phyloP scores from a whole-genome alignment of 1,140 invertebrate species.

The Copidosoma floridanum region DNA sequence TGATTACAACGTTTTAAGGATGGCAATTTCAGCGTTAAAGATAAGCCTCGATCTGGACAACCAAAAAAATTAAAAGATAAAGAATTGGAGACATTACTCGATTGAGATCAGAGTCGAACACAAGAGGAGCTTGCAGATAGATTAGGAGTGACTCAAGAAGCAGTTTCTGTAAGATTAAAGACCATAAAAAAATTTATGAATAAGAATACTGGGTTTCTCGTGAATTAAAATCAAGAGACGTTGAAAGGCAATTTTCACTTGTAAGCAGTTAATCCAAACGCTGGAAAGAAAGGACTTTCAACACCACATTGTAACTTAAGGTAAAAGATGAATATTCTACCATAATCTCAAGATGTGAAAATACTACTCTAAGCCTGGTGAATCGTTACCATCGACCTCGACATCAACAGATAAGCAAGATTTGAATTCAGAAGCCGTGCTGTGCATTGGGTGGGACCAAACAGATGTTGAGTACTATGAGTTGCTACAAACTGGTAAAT shows the following conservation, averaged over 20 bases:
- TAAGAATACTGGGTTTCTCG: slow-evolving; percentile 35
- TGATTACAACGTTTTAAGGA: too few species aligned
- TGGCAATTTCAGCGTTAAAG: too few species aligned
- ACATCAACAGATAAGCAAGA: too few species aligned
- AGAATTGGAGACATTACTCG: slow-evolving; percentile 32
- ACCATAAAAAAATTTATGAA: slow-evolving; percentile 36
- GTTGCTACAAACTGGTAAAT: too few species aligned
- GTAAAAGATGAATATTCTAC: slow-evolving; percentile 39
- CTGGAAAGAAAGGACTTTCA: slow-evolving; percentile 28
- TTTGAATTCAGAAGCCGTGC: too few species aligned
- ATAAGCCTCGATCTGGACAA: slow-evolving; percentile 5
- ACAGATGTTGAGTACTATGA: too few species aligned
- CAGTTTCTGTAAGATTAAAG: slow-evolving; percentile 31
- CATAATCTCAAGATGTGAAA: too few species aligned
- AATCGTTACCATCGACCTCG: too few species aligned
- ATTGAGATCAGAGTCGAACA: slow-evolving; percentile 33
- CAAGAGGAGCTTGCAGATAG: slow-evolving; percentile 29
- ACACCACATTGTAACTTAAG: slow-evolving; percentile 28
- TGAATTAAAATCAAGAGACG: slow-evolving; percentile 35
- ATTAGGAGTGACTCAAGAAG: slow-evolving; percentile 27
- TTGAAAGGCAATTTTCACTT: slow-evolving; percentile 24
- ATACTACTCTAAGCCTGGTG: too few species aligned
- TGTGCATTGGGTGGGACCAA: too few species aligned
- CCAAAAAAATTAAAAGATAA: slow-evolving; percentile 34
- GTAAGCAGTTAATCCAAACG: slow-evolving; percentile 23